Evolutionary conservation across 2,113 vertebrate genomes (phyloP).

Genomic region (Lepisosteus osseus): DNA sequence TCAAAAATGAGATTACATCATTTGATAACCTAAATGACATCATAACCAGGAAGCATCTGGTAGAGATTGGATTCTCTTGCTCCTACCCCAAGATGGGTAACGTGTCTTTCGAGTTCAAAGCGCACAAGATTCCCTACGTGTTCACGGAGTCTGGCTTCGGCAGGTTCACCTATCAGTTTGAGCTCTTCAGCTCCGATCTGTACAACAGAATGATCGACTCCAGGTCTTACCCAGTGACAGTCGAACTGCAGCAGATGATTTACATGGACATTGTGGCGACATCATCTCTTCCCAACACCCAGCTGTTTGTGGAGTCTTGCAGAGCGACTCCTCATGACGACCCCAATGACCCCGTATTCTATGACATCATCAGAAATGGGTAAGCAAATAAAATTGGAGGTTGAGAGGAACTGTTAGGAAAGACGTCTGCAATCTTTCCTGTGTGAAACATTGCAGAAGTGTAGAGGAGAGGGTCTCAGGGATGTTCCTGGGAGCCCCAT

Average conservation of each 20-base stretch:
- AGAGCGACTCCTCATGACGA: constrained; percentile 61
- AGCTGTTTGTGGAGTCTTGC: constrained; percentile 64
- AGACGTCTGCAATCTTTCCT: too few species aligned
- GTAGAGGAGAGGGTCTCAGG: too few species aligned
- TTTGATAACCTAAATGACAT: constrained; percentile 21
- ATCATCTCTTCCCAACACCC: constrained; percentile 45
- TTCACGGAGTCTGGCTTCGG: constrained; percentile 47
- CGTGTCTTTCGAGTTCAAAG: constrained; percentile 32
- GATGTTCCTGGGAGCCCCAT: too few species aligned
- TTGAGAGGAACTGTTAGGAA: not conserved
- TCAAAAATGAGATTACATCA: constrained; percentile 42
- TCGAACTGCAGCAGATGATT: constrained; percentile 47
- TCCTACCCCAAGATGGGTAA: constrained; percentile 39
- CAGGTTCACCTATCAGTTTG: constrained; percentile 49
- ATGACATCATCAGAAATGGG: constrained; percentile 44
- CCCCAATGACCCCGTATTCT: constrained; percentile 41
- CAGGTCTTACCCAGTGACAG: constrained; percentile 53
- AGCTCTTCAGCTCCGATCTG: constrained; percentile 44
- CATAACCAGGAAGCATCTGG: constrained; percentile 38
- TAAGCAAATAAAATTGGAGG: constrained; percentile 1
- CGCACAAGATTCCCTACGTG: constrained; percentile 31
- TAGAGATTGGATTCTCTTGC: constrained; percentile 44
- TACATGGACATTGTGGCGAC: constrained; percentile 57
- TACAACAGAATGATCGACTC: constrained; percentile 37
- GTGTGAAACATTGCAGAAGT: too few species aligned